Percentiles rank a stretch among this genome's conserved stretches.
These are phyloP conservation scores for Gopherus flavomarginatus DNA, from an alignment of 2,113 vertebrate species.

Conservation along the genomic window DNA sequence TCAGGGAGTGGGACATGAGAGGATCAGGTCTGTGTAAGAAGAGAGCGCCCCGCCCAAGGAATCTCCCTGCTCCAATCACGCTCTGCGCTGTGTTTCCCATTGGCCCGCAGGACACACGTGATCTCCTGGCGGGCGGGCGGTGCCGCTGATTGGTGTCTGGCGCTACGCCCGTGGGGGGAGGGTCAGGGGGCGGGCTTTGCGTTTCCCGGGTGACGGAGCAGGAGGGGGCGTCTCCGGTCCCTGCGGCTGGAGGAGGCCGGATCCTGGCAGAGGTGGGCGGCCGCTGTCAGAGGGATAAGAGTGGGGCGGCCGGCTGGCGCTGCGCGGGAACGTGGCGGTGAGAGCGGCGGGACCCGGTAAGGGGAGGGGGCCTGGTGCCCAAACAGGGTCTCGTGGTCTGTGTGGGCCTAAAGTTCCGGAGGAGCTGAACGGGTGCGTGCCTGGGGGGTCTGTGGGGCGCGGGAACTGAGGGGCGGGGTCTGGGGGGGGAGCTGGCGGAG, in stretches of 20 bases:
- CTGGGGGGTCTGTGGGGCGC: not conserved
- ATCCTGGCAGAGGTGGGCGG: not conserved
- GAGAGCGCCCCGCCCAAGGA: not conserved
- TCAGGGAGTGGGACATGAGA: not conserved
- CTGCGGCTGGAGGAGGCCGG: not conserved
- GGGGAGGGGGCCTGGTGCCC: not conserved
- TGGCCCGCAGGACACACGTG: not conserved
- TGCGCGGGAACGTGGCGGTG: not conserved
- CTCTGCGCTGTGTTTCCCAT: not conserved
- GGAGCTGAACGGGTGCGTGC: not conserved
- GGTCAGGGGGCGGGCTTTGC: conserved; percentile 35
- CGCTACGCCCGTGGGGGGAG: not conserved
- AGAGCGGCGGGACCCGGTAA: conserved; percentile 51
- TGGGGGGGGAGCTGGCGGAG: not conserved
- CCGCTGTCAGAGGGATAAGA: not conserved
- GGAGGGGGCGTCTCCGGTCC: conserved; percentile 39
- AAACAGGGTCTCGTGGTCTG: not conserved
- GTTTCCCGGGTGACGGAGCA: conserved; percentile 73
- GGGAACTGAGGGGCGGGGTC: not conserved
- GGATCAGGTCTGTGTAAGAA: not conserved
- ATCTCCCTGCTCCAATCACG: fast-evolving
- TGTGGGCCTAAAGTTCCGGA: not conserved
- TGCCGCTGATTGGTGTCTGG: not conserved
- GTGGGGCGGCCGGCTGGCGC: not conserved
- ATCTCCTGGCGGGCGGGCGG: not conserved